Percentiles rank a stretch among this genome's conserved stretches.
Conservation (phyloP, 2,888 invertebrate genomes). For the Anarsia innoxiella region DNA sequence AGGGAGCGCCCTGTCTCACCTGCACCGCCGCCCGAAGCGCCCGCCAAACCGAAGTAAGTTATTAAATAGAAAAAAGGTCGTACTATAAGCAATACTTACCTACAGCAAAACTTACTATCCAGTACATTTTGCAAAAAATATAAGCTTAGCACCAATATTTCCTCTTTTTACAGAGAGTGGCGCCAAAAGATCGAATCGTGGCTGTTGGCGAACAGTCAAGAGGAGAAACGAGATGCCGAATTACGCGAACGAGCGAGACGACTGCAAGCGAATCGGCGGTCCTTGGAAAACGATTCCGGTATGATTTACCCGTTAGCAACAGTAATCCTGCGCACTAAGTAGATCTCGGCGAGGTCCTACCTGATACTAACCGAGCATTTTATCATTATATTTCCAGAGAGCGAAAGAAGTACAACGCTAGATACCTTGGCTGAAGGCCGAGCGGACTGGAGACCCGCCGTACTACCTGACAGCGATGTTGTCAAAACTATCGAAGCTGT, state of each 20-base stretch:
- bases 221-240: conserved; percentile 83
- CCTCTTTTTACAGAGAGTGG: conserved; percentile 85
- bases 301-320: conserved; percentile 13
- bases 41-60: conserved; percentile 55
- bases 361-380: not conserved
- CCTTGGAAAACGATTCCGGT: conserved; percentile 91
- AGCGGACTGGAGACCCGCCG: conserved; percentile 87
- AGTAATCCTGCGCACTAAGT: no score
- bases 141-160: not conserved
- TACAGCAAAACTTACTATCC: no score
- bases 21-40: conserved; percentile 24
- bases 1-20: conserved; percentile 43
- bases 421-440: conserved; percentile 84
- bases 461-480: conserved; percentile 87
- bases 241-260: conserved; percentile 79
- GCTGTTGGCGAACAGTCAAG: conserved; percentile 90
- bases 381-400: conserved; percentile 74
- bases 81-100: no score
- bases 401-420: conserved; percentile 81
- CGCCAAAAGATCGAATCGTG: conserved; percentile 93
- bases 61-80: no score
- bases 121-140: not conserved
- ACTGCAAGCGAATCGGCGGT: conserved; percentile 82
- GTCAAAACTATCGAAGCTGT: conserved; percentile 90
- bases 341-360: no score